A percentile compares a stretch with the other conserved stretches of the same genome.
These are phyloP conservation scores for Neuroterus valhalla DNA, from an alignment of 1,140 invertebrate species.

Conservation along the genomic window DNA sequence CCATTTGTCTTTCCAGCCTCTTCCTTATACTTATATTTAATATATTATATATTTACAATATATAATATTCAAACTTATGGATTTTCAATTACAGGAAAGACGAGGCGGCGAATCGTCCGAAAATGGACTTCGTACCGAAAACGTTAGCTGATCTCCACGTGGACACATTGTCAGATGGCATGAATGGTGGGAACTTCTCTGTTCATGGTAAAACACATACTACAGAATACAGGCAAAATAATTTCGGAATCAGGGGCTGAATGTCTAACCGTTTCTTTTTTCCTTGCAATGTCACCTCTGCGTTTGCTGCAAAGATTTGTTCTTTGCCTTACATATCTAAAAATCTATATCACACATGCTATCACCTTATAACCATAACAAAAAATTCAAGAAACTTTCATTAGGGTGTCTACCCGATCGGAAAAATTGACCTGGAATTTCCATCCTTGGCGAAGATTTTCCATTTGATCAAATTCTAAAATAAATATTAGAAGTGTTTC, in stretches of 20 bases:
- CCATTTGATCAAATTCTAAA: too few species aligned
- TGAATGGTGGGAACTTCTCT: conserved; percentile 77
- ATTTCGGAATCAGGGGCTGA: conserved; percentile 58
- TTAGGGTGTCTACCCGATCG: too few species aligned
- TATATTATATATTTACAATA: too few species aligned
- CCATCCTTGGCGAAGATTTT: too few species aligned
- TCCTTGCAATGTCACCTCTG: conserved; percentile 53
- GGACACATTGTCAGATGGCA: conserved; percentile 76
- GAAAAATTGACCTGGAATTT: too few species aligned
- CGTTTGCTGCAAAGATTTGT: conserved; percentile 42
- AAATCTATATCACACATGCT: not conserved
- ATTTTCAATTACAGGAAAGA: conserved; percentile 81
- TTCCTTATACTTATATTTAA: too few species aligned
- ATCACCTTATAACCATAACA: not conserved
- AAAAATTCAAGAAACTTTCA: not conserved
- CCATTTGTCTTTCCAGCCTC: too few species aligned
- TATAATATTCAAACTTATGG: too few species aligned
- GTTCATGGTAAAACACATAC: conserved; percentile 70
- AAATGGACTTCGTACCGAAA: conserved; percentile 94
- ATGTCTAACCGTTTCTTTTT: conserved; percentile 63
- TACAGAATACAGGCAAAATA: conserved; percentile 56
- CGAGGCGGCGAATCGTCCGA: conserved; percentile 91
- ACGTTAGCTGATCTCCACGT: conserved; percentile 91
- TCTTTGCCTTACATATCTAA: not conserved
- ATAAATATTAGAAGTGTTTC: too few species aligned